Conservation (phyloP, 1,140 invertebrate genomes). For the Lineus longissimus region DNA sequence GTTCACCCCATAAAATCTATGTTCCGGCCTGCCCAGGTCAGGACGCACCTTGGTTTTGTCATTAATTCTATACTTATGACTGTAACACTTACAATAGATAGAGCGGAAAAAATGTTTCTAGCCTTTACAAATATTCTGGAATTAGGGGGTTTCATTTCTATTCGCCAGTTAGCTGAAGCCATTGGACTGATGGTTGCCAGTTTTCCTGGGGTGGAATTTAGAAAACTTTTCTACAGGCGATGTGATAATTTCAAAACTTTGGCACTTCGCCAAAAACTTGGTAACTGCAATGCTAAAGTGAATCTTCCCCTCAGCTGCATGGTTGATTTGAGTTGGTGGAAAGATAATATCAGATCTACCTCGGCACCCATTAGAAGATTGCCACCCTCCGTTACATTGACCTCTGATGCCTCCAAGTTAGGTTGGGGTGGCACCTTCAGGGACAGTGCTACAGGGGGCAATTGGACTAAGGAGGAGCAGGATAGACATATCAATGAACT, state of each 20-base stretch:
- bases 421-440: slow-evolving; percentile 8
- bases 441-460: not conserved
- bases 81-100: not conserved
- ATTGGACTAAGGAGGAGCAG: slow-evolving; percentile 4
- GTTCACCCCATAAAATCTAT: not conserved
- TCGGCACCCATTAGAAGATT: not conserved
- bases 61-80: not conserved
- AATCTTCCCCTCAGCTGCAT: not conserved
- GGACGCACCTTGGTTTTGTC: not conserved
- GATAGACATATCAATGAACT: slow-evolving; percentile 16
- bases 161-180: not conserved
- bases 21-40: not conserved
- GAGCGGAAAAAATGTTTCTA: not conserved
- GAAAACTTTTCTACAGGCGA: not conserved
- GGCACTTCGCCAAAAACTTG: not conserved
- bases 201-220: not conserved
- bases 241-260: not conserved
- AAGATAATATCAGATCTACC: not conserved
- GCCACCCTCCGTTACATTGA: not conserved
- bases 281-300: not conserved
- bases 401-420: not conserved
- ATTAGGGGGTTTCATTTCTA: not conserved
- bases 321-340: not conserved
- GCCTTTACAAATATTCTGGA: not conserved
- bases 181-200: not conserved